Base-by-base conservation (phyloP, 2,113 vertebrate species). In the Nothoprocta pentlandii region DNA sequence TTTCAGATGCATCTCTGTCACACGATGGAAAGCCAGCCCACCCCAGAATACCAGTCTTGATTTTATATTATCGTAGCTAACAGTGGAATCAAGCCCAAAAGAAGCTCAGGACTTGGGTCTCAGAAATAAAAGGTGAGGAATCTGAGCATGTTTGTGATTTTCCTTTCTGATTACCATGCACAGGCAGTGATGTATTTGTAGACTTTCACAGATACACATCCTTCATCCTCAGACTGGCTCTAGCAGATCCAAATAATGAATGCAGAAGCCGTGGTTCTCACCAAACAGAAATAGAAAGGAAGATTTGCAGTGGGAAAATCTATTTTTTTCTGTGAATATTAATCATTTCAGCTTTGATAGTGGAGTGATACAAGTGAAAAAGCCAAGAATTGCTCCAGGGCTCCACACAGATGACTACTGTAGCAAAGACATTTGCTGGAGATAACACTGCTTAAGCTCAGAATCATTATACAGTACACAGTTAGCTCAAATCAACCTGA, bases 271-370 rank as follows among this genome's bases (percentile, higher is more conserved):
- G 92, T 71, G 39, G 53, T 90, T 94, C 92, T 95, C 80, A 93
- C 63, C 84, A 95, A 92, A 89, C 17, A 94, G 93, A 95, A 92
- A 96, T 56, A 91, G 76, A 96, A 96, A 92, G 68, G 22, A 93
- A 71, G 81, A 95, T 94, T 83, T 94, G 83, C 92, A 92, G 85
- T 69, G 64, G 66, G 80, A 95, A 92, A 93, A 85, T 89, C 32
- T 93, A 23, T 93, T 87, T 92, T 91, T 91, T 82, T 5, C 77
- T 82, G 85, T 94, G 96, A 97, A 97, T 97, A 96, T 96, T 97
- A 97, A 97, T 96, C 83, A 94, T 92, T 89, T 86, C 80, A 92
- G 95, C 59, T 95, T 93, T 96, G 96, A 96, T 96, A 95, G 85
- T 64, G 86, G 93, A 97, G 80, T 73, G 94, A 95, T 96, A 96